Base-by-base conservation (phyloP, 2,888 invertebrate genomes). In the Eupelmus urozonus region DNA sequence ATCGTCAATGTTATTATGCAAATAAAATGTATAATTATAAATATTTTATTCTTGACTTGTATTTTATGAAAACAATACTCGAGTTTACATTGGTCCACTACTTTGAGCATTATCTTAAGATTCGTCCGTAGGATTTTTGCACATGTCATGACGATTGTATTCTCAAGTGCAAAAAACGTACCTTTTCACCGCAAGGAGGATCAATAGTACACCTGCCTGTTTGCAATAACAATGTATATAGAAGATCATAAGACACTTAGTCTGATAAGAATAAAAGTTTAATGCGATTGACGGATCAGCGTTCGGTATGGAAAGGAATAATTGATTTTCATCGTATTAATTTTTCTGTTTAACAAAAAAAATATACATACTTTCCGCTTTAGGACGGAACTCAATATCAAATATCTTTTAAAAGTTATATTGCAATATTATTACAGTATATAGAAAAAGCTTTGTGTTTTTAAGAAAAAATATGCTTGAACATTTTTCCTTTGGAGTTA, bases 321-420 rank as follows among this genome's bases (percentile, higher is more conserved):
- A 29, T 60, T 53, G 42, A 20, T 29, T 65, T 65, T 76, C 29
- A 27, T 62, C 27, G 13, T 20, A 29, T 60, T 45, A 40, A 49
- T 67, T 53, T 60, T 42, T 75, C 27, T 51, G 11, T 76, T 67
- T 73, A 49, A 9, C 34, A 66, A 67, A 49, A 13, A 73, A 78
- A 73, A 16, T 51, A 55, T 45, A 16, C 42, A 40, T 78, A 78
- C 73, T 78, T 78, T 73, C 73, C 67, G 73, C 29, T 57, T 62
- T 13, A 73, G 78, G 78, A 78, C 78, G 73, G 73, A 73, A 73
- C 29, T 60, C 40, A 77, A 77, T 76, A n/a, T 59, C 49, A 25
- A 74, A 65, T 69, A 13, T 62, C 23, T 62, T 11, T 53, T 63
- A 42, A 2, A 72, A 53, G 53, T 60, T 45, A 29, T 70, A 29